Evolutionary conservation across 2,113 vertebrate genomes (phyloP).

Genomic region (Bubalus kerabau): DNA sequence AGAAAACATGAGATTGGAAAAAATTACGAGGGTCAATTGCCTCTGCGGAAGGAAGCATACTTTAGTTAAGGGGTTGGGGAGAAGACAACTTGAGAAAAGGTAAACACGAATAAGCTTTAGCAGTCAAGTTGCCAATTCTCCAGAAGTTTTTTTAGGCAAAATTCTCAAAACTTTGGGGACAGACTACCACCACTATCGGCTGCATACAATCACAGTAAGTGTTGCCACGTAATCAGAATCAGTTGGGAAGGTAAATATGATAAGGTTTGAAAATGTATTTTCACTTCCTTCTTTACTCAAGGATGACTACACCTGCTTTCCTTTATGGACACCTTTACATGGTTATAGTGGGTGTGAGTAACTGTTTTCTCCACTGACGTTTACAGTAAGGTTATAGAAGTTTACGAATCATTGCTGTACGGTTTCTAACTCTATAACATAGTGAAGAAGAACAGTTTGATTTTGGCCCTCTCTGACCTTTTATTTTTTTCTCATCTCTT

Average conservation of each 20-base stretch:
- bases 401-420: background rate
- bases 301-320: background rate
- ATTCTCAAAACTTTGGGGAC: background rate
- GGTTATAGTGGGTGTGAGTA: no score
- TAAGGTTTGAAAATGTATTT: background rate
- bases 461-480: background rate
- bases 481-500: background rate
- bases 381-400: background rate
- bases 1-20: conserved; percentile 66
- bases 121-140: background rate
- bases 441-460: background rate
- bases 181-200: background rate
- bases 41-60: background rate
- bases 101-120: background rate
- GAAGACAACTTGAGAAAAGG: background rate
- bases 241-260: background rate
- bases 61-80: background rate
- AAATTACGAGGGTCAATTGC: background rate
- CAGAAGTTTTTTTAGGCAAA: background rate
- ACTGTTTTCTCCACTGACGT: background rate
- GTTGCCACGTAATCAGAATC: background rate
- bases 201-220: background rate
- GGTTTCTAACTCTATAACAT: background rate
- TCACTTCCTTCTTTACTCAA: conserved; percentile 37
- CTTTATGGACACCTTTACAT: background rate